Evolutionary conservation across 1,140 invertebrate species (phyloP), one percentile per base, ranked within the genome.

Genomic region (Chrysopa pallens): DNA sequence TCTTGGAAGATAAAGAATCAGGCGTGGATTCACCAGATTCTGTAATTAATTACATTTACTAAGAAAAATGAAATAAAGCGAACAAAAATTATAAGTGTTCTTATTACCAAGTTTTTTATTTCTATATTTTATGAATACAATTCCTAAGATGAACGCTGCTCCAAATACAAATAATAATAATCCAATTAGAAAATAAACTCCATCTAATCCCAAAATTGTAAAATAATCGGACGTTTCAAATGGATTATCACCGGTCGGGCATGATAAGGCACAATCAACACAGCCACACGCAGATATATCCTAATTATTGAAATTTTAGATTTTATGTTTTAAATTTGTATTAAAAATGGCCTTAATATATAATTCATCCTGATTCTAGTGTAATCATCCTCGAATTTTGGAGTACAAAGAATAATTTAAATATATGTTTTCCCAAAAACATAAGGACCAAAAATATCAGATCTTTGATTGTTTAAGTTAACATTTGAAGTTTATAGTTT

Each of bases 211-310:
- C 0, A 49, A 51, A 4, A 66, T 52, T 17, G 52, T 48, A 50
- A 60, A 62, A n/a, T 44, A 48, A n/a, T 50, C 44, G 4, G 50
- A 46, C 13, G 50, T 49, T 8, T 60, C 49, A 2, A 66, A 58
- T 1, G 68, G 62, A 3, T 67, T 61, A 38, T 46, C 58, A 3
- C 65, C 67, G 4, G 66, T 46, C 1, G 73, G 67, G 53, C 84
- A 90, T 1, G 67, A 67, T 0, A 49, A 52, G 0, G 62, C 52
- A 58, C 87, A 91, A 52, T 91, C 87, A 8, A 82, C 69, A 61
- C 85, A 89, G 49, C 76, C 76, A 54, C 87, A 91, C 0, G 76
- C 62, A 8, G 62, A 60, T n/a, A n/a, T n/a, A n/a, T n/a, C n/a
- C n/a, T n/a, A n/a, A n/a, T n/a, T n/a, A n/a, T n/a, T n/a, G n/a